These are phyloP conservation scores for Collichthys lucidus DNA, from an alignment of 2,113 vertebrate genomes.

Conservation along the genomic window DNA sequence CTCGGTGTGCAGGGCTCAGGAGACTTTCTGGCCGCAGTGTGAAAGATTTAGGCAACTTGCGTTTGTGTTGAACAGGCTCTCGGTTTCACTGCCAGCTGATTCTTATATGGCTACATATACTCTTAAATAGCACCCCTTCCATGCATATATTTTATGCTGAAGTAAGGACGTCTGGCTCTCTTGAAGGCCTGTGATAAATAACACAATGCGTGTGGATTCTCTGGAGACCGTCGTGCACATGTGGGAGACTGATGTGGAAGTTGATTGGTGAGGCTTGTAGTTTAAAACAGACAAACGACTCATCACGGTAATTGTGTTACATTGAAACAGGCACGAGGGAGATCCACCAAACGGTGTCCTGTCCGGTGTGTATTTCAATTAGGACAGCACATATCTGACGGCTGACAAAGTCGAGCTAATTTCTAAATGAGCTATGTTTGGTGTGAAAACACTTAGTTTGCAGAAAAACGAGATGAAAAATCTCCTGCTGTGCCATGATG, in stretches of 20 bases:
- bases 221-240: slow-evolving; percentile 16
- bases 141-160: slow-evolving; percentile 48
- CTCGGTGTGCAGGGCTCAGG: slow-evolving; percentile 22
- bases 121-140: slow-evolving; percentile 38
- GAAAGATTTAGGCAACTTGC: slow-evolving; percentile 49
- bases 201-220: slow-evolving; percentile 31
- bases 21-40: slow-evolving; percentile 42
- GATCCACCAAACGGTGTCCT: slow-evolving; percentile 34
- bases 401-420: slow-evolving; percentile 80
- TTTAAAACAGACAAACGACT: slow-evolving; percentile 66
- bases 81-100: slow-evolving; percentile 24
- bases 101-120: not conserved
- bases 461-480: slow-evolving; percentile 87
- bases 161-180: slow-evolving; percentile 24
- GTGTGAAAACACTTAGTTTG: slow-evolving; percentile 86
- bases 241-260: slow-evolving; percentile 48
- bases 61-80: slow-evolving; percentile 37
- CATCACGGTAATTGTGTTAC: slow-evolving; percentile 43
- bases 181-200: slow-evolving; percentile 55
- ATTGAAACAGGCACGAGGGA: slow-evolving; percentile 38
- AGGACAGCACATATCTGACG: slow-evolving; percentile 31
- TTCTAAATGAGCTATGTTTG: slow-evolving; percentile 85
- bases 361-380: slow-evolving; percentile 51
- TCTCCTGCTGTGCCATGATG: slow-evolving; percentile 86
- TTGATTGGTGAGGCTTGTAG: slow-evolving; percentile 37